Evolutionary conservation across 2,113 vertebrate genomes (phyloP).

Genomic region (Athene noctua): DNA sequence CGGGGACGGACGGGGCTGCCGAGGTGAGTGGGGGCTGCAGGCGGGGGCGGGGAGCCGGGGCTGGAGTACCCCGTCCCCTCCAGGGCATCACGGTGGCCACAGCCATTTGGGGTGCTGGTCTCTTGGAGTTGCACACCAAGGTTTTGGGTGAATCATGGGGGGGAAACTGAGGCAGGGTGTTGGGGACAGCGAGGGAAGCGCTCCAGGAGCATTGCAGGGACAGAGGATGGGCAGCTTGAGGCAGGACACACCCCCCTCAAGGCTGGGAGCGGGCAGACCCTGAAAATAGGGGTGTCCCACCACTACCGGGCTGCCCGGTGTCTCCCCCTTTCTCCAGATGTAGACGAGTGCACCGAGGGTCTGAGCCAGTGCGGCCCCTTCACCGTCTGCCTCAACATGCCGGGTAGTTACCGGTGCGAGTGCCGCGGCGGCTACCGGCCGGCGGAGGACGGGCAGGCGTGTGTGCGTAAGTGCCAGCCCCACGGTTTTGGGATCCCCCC

Average conservation of each 20-base stretch:
- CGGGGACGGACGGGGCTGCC: slow-evolving; percentile 83
- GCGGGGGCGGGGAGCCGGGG: rapidly evolving
- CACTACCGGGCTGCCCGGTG: rapidly evolving
- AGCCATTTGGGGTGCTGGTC: not conserved
- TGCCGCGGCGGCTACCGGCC: slow-evolving; percentile 78
- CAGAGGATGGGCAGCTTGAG: not conserved
- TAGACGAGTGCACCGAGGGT: slow-evolving; percentile 84
- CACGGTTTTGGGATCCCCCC: rapidly evolving
- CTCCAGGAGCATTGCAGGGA: not conserved
- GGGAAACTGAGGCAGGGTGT: not conserved
- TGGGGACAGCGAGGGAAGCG: rapidly evolving
- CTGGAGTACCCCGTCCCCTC: rapidly evolving
- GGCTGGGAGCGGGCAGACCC: not conserved
- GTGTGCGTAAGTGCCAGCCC: slow-evolving; percentile 77
- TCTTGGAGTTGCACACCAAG: not conserved
- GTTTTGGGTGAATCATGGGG: rapidly evolving
- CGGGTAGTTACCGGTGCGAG: slow-evolving; percentile 83
- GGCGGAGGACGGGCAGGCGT: slow-evolving; percentile 73
- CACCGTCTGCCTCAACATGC: slow-evolving; percentile 79
- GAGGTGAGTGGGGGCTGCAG: slow-evolving; percentile 70
- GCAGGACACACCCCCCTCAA: not conserved
- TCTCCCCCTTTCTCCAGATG: slow-evolving; percentile 68
- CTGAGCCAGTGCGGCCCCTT: slow-evolving; percentile 77
- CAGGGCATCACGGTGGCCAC: rapidly evolving
- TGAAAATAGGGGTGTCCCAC: not conserved